Evolutionary conservation across 2,888 invertebrate genomes (phyloP).

Genomic region (Limnephilus marmoratus): DNA sequence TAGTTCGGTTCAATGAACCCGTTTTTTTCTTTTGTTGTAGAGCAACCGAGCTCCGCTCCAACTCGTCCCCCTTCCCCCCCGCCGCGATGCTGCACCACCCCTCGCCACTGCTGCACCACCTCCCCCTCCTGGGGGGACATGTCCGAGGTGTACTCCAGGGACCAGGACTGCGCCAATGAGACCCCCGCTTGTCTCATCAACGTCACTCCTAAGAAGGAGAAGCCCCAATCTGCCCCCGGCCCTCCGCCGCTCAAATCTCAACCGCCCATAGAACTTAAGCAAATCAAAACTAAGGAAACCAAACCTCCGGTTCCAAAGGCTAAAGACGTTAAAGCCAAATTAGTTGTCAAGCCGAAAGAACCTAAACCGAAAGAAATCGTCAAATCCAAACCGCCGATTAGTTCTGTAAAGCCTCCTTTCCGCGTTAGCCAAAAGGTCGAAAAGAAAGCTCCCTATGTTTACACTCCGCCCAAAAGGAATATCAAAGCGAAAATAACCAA

Average conservation of each 20-base stretch:
- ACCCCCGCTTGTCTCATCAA: constrained; percentile 77
- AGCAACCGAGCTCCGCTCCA: constrained; percentile 67
- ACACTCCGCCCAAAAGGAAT: constrained; percentile 65
- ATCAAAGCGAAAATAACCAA: constrained; percentile 66
- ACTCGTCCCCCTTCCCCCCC: constrained; percentile 70
- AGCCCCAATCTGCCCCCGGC: constrained; percentile 67
- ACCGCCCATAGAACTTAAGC: constrained; percentile 52
- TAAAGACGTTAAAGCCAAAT: constrained; percentile 69
- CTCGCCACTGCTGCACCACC: constrained; percentile 67
- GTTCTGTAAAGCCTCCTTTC: constrained; percentile 68
- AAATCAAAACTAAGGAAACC: constrained; percentile 67
- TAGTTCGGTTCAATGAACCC: constrained; percentile 57
- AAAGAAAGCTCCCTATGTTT: constrained; percentile 61
- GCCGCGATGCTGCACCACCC: constrained; percentile 70
- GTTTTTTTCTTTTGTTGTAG: constrained; percentile 68
- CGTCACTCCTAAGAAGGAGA: constrained; percentile 70
- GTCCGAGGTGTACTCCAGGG: constrained; percentile 79
- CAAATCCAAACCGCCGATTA: constrained; percentile 71
- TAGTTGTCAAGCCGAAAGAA: constrained; percentile 47
- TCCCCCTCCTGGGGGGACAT: constrained; percentile 72
- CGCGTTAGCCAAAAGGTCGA: constrained; percentile 51
- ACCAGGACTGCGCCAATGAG: constrained; percentile 68
- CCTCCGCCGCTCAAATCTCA: constrained; percentile 61
- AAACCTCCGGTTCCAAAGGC: constrained; percentile 68
- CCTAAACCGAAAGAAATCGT: constrained; percentile 60